Conservation (phyloP, 2,113 vertebrate genomes). For the Xiphophorus couchianus region DNA sequence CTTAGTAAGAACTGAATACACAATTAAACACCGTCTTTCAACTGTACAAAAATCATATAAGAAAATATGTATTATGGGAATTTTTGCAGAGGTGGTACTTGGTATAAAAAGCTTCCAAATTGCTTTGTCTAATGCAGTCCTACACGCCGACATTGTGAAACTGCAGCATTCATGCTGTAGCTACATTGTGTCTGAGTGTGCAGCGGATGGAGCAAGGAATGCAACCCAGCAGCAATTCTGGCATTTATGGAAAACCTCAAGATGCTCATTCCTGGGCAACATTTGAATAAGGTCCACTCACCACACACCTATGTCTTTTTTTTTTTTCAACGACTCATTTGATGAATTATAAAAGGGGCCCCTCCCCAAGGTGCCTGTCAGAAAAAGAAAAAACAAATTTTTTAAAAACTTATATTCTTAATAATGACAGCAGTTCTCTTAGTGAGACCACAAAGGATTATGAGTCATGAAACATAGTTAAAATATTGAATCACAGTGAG, state of each 20-base stretch:
- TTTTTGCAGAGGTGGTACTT: too few relatives aligned
- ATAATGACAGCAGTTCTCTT: background rate
- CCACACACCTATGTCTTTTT: background rate
- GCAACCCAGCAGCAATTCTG: constrained; percentile 54
- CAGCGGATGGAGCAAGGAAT: constrained; percentile 39
- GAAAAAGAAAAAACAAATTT: background rate
- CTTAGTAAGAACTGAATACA: too few relatives aligned
- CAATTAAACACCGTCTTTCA: too few relatives aligned
- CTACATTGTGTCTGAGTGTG: background rate
- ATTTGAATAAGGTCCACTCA: background rate
- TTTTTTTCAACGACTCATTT: too few relatives aligned
- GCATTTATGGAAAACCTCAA: constrained; percentile 61
- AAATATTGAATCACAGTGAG: background rate
- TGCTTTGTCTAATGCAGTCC: background rate
- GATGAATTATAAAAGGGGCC: background rate
- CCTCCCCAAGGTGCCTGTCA: background rate
- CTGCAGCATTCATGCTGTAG: background rate
- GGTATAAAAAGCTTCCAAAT: background rate
- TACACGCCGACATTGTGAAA: background rate
- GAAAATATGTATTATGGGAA: too few relatives aligned
- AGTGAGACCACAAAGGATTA: background rate
- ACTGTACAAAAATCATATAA: too few relatives aligned
- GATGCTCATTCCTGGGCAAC: background rate
- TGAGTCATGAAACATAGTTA: background rate
- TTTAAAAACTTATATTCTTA: background rate